phyloP scores from a whole-genome alignment of 1,140 invertebrate genomes.

The Drosophila auraria region DNA sequence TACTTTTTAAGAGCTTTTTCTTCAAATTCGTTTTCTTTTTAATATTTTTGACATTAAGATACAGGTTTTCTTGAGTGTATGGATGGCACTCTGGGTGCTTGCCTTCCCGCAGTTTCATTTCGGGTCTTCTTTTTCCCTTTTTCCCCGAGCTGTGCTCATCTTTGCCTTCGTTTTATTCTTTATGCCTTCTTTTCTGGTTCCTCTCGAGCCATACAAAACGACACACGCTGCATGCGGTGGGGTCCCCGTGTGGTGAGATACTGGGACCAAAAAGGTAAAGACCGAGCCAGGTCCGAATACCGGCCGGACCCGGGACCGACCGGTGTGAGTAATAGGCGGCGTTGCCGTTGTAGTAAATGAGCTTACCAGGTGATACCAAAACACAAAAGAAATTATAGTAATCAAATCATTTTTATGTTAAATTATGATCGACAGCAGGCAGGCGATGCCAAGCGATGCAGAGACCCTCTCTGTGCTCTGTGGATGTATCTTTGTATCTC shows the following conservation, averaged over 20 bases:
- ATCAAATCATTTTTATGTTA: constrained; percentile 84
- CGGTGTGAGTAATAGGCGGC: constrained; percentile 83
- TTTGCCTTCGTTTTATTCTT: constrained; percentile 31
- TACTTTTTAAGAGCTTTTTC: too few relatives aligned
- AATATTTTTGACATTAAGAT: neutral
- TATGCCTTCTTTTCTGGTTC: constrained; percentile 20
- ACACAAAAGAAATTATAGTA: constrained; percentile 84
- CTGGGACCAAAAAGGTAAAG: constrained; percentile 22
- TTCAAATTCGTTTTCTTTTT: too few relatives aligned
- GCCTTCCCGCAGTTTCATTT: constrained; percentile 75
- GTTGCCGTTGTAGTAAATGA: constrained; percentile 83
- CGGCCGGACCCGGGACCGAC: constrained; percentile 22
- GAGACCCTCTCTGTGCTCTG: constrained; percentile 9
- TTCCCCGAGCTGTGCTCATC: constrained; percentile 37
- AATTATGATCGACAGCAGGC: constrained; percentile 83
- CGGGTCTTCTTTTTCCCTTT: constrained; percentile 20
- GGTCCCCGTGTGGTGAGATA: constrained; percentile 50
- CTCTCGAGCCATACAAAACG: constrained; percentile 65
- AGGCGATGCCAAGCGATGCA: constrained; percentile 49
- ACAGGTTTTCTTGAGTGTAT: constrained; percentile 25
- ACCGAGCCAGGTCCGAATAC: constrained; percentile 12
- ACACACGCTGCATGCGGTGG: constrained; percentile 82
- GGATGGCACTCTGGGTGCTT: constrained; percentile 33
- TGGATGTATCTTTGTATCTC: constrained; percentile 31
- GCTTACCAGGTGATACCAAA: constrained; percentile 84